Evolutionary conservation across 2,888 invertebrate genomes (phyloP), one percentile per base, ranked within the genome.

Genomic region (Beris morrisii): DNA sequence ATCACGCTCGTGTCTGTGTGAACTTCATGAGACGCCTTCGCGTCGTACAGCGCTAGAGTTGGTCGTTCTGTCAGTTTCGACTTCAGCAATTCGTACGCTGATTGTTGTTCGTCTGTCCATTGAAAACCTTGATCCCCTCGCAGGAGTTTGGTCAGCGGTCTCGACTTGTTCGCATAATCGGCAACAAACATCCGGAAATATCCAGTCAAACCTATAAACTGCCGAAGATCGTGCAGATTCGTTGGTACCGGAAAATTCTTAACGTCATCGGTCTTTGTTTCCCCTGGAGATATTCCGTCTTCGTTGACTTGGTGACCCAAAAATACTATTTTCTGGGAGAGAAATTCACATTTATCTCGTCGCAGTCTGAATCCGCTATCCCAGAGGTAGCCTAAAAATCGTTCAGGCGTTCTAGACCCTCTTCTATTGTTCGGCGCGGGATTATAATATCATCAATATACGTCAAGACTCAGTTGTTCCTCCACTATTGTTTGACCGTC

Each of bases 271-370:
- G 73, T 71, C 69, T 76, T 76, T 1, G 50, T 48, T 2, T 54
- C 15, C 12, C 74, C 75, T 2, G 77, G 77, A 44, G 69, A 54
- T 0, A 78, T 68, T 0, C 75, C 74, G 0, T 68, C 43, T 15
- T 38, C 66, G n/a, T 71, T 71, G 30, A 77, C 71, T 63, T 75
- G 73, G 28, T 73, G 73, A 0, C 76, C 77, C 7, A 77, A 68
- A 66, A 75, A 77, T 6, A 75, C 72, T 9, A 77, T 70, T 22
- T 58, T 66, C 1, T 67, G 65, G 46, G 67, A 22, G 5, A 74
- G 69, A 63, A 78, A 76, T 3, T 65, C 28, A 66, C 75, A 76
- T 63, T 75, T 76, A 0, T 69, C 64, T 3, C 76, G 53, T 63
- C 76, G 76, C 3, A 78, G 45, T 2, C 74, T 75, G 4, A 77